Evolutionary conservation across 1,140 invertebrate species (phyloP), one percentile per base, ranked within the genome.

Genomic region (Heliconius himera): DNA sequence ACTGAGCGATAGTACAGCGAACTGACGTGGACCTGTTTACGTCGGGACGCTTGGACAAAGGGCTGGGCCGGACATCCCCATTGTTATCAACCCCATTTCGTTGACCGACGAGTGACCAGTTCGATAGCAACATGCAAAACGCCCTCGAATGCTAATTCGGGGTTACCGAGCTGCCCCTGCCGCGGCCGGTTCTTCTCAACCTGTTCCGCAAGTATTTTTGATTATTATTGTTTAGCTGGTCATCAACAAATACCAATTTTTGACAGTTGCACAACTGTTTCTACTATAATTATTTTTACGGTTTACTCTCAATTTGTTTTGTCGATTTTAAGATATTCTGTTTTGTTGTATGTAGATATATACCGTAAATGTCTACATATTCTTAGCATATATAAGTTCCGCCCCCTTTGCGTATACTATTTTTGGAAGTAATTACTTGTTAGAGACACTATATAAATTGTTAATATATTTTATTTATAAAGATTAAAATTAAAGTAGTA

Each of bases 51-150:
- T 85, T 80, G 73, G 71, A 54, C 78, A 77, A 66, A 80, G 82
- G 89, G 89, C 87, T 86, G 87, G 87, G 89, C 83, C 84, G 91
- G 91, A 89, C 90, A 88, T 83, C 82, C 77, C 76, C 82, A 88
- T 91, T 90, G 89, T 90, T 80, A 90, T 87, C 92, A 91, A 92
- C 93, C 93, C 92, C 88, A 85, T 66, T 66, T 84, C 85, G 89
- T 85, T 73, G 87, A 81, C 82, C 86, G 79, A 70, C 83, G 77
- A 88, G 85, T 91, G 90, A 89, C 92, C 89, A 85, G 83, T 87
- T 84, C 85, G 85, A 78, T 83, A 75, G 81, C 84, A 87, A 84
- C 84, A 90, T 91, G 90, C 88, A 84, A 91, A 88, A 87, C 88
- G 86, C 87, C 88, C 85, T 90, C 89, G 84, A 86, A 85, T 82